phyloP scores from a whole-genome alignment of 2,113 vertebrate genomes.

The Esox niger region DNA sequence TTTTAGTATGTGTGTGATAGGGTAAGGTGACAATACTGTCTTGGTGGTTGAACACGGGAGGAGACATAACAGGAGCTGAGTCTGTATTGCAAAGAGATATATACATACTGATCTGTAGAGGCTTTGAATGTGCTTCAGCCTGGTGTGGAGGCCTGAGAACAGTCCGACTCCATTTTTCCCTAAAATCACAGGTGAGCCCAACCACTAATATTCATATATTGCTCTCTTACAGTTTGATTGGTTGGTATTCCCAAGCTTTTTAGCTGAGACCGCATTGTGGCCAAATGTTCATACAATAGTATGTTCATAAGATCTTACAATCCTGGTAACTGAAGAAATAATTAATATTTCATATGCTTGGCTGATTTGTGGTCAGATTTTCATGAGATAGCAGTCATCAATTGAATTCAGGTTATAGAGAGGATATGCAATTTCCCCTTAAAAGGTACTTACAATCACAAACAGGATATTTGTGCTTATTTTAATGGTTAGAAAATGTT shows the following conservation, averaged over 20 bases:
- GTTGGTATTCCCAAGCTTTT: neutral
- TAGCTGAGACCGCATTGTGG: neutral
- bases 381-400: too few relatives aligned
- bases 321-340: neutral
- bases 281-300: neutral
- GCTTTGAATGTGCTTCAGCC: neutral
- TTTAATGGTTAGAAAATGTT: too few relatives aligned
- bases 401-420: too few relatives aligned
- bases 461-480: too few relatives aligned
- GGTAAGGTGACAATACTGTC: neutral
- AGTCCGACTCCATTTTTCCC: neutral
- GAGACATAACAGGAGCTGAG: neutral
- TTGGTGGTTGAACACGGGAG: neutral
- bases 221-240: neutral
- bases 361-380: too few relatives aligned
- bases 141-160: neutral
- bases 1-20: slow-evolving; percentile 6
- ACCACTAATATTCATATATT: neutral
- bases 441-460: too few relatives aligned
- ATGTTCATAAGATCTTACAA: neutral
- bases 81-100: neutral
- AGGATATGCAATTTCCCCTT: too few relatives aligned
- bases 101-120: neutral
- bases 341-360: too few relatives aligned
- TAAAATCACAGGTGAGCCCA: slow-evolving; percentile 53